Base-by-base conservation (phyloP, 2,113 vertebrate species). In the Trichechus manatus region DNA sequence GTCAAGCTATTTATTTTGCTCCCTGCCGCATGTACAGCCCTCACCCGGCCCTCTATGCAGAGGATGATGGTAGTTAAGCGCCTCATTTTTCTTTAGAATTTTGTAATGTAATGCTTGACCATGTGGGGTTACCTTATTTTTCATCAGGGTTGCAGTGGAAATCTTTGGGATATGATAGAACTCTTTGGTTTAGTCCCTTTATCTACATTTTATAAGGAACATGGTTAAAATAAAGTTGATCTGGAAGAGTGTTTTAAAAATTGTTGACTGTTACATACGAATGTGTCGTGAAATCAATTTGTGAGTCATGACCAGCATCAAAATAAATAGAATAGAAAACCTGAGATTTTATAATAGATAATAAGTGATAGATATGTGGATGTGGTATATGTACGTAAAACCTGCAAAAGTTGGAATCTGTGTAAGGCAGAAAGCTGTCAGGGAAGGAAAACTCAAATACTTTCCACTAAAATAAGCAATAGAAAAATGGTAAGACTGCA, bases 41-140 rank as follows among this genome's bases (percentile, higher is more conserved):
- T 68, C 9, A 22, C 6, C 53, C 72, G 5, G 15, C 4, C 4
- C 0, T 23, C 3, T 17, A 3, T 39, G 33, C 0, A 36, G 39
- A 17, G 56, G 22, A 25, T 44, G 70, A 15, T 0, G 4, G 29
- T 64, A 8, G 1, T 29, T 72, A 39, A 27, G 66, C 25, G 50
- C 17, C 17, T 63, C 23, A 9, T 25, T 85, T 13, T 78, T 29
- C 22, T 83, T 87, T 20, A 42, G 50, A 63, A 50, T 83, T 44
- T 63, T 56, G 2, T 47, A 27, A 50, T 29, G 29, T 27, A 27
- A 33, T 86, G 36, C 22, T 33, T 64, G 9, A 59, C 4, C 79
- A 70, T 33, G 6, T 72, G 5, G 31, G 22, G 36, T 47, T 53
- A 27, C 5, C 3, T 86, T 59, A 72, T 78, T 56, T 68, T 87